Percentiles rank a stretch among this genome's conserved stretches.
Conservation (phyloP, 2,113 vertebrate genomes). For the Rhea pennata region DNA sequence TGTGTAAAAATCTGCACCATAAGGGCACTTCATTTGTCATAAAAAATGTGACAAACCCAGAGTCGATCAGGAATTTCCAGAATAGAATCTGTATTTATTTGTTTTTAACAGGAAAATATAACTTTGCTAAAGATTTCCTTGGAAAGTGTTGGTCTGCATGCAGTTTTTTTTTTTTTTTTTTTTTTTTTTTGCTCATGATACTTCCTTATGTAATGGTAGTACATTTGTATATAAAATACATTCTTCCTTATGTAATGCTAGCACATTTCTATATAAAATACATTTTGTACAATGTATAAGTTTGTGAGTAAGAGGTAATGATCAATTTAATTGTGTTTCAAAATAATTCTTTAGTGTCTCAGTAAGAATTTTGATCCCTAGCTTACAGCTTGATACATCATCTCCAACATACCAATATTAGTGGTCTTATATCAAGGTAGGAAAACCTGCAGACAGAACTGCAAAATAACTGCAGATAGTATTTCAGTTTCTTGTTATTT, state of each 20-base stretch:
- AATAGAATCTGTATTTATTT: not conserved
- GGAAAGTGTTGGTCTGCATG: not conserved
- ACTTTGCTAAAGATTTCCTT: not conserved
- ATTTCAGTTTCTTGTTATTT: not conserved
- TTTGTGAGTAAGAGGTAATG: not conserved
- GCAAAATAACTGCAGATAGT: no score
- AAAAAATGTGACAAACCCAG: not conserved
- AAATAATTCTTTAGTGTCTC: not conserved
- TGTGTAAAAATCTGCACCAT: not conserved
- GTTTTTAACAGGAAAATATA: not conserved
- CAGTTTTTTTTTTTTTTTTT: no score
- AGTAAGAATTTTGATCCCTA: not conserved
- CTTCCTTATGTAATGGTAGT: not conserved
- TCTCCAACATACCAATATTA: not conserved
- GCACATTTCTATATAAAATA: not conserved
- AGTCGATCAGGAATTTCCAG: not conserved
- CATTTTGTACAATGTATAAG: not conserved
- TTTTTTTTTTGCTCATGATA: not conserved
- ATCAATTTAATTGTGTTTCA: not conserved
- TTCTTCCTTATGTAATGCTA: not conserved
- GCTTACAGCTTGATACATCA: not conserved
- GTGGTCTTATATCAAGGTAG: not conserved
- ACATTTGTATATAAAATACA: not conserved
- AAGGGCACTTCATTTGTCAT: not conserved
- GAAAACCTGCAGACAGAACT: not conserved